Base-by-base conservation (phyloP, 2,888 invertebrate species). In the Cyaniris semiargus region DNA sequence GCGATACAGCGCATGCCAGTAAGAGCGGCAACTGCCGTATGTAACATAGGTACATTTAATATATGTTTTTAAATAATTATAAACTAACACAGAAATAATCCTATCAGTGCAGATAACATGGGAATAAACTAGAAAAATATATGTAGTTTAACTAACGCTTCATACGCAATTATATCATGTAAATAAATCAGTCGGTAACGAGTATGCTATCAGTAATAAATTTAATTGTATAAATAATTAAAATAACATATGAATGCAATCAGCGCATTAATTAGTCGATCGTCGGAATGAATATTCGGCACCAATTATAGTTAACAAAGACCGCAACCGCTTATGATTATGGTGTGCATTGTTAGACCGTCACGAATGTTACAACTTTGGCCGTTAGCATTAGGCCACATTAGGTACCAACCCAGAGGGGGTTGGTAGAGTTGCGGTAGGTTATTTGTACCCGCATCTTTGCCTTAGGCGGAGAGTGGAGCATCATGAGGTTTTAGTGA, bases 161-260 rank as follows among this genome's bases (percentile, higher is more conserved):
- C 27, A 38, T n/a, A 38, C 44, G 21, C 44, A 71, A 71, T 38
- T 71, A 44, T 53, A 53, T 53, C 18, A 38, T 44, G 44, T 44
- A 72, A 21, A 72, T 72, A 74, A 74, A 74, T 74, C 74, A 27
- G 74, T 27, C 53, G 48, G 27, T 74, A 72, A 72, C 72, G 72
- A 72, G 74, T 48, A 15, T 21, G 71, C 38, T 74, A 74, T 74
- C 53, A 74, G 74, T 74, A 74, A 74, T 74, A 74, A 74, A 74
- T 74, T 48, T 6, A 48, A 74, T 74, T 74, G 74, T 74, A 74
- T 72, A 48, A 72, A 74, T 74, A 74, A 74, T 74, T 74, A 74
- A 53, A 74, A 74, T 74, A 74, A 74, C 74, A 74, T 74, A 74
- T 48, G 74, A 74, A 74, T 74, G 74, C 74, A 74, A 74, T 74